Percentiles rank a stretch among this genome's conserved stretches.
Conservation (phyloP, 2,113 vertebrate genomes). For the Canis aureus region DNA sequence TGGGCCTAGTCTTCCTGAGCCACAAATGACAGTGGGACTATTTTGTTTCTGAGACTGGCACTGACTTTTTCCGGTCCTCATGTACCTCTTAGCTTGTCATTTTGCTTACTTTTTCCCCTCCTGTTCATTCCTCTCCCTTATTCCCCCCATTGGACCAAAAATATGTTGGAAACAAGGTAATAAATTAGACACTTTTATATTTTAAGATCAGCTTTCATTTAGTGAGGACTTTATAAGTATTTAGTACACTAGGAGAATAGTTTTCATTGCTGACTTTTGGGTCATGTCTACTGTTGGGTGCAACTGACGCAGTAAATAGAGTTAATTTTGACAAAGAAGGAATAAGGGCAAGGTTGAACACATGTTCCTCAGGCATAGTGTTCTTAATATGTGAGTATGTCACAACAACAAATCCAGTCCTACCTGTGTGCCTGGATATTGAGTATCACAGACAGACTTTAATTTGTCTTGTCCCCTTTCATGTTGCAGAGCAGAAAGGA, state of each 20-base stretch:
- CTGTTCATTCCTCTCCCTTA: background rate
- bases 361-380: too few relatives aligned
- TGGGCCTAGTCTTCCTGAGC: background rate
- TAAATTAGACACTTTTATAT: background rate
- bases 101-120: background rate
- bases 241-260: background rate
- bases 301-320: background rate
- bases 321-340: background rate
- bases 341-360: background rate
- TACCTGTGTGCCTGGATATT: background rate
- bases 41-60: background rate
- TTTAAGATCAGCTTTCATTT: background rate
- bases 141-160: background rate
- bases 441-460: background rate
- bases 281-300: background rate
- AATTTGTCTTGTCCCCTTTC: background rate
- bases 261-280: background rate
- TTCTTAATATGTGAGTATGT: background rate
- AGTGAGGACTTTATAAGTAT: background rate
- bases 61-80: background rate
- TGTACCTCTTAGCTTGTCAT: background rate
- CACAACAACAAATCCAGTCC: background rate
- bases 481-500: background rate
- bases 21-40: background rate
- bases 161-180: background rate